phyloP scores from a whole-genome alignment of 92 coral and sea anemone genomes.

The Palythoa caribaeorum region DNA sequence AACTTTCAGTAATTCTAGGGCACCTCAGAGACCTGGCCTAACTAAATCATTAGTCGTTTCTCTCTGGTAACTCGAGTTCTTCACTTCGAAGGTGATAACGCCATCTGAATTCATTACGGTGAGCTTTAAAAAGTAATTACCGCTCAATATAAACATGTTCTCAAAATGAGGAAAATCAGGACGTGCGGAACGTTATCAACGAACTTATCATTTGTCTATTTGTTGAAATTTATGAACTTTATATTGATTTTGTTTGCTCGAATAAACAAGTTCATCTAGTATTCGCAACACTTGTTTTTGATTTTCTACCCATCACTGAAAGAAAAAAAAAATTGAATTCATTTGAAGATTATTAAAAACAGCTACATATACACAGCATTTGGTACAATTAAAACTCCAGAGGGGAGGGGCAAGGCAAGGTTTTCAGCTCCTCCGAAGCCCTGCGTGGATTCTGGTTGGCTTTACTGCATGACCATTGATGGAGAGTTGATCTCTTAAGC shows the following conservation, averaged over 20 bases:
- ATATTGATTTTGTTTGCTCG: not conserved
- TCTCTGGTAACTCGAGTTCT: not conserved
- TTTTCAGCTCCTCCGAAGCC: slow-evolving; percentile 28
- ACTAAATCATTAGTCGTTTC: not conserved
- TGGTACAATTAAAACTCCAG: not conserved
- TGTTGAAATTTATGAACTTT: not conserved
- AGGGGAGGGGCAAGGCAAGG: not conserved
- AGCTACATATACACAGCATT: not conserved
- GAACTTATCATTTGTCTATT: too few species aligned
- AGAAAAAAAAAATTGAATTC: not conserved
- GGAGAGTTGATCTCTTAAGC: slow-evolving; percentile 75
- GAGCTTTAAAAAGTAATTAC: not conserved
- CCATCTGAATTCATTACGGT: not conserved
- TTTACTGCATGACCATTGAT: slow-evolving; percentile 88
- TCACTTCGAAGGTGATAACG: not conserved
- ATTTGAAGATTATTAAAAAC: not conserved
- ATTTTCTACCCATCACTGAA: not conserved
- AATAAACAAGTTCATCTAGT: not conserved
- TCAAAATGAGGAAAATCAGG: not conserved
- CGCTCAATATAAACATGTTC: not conserved
- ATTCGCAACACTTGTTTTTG: not conserved
- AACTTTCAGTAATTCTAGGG: not conserved
- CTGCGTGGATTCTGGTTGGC: slow-evolving; percentile 70
- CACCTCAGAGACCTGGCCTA: not conserved
- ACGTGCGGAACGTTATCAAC: not conserved